Conservation (phyloP, 2,113 vertebrate genomes). For the Aegotheles bennettii region DNA sequence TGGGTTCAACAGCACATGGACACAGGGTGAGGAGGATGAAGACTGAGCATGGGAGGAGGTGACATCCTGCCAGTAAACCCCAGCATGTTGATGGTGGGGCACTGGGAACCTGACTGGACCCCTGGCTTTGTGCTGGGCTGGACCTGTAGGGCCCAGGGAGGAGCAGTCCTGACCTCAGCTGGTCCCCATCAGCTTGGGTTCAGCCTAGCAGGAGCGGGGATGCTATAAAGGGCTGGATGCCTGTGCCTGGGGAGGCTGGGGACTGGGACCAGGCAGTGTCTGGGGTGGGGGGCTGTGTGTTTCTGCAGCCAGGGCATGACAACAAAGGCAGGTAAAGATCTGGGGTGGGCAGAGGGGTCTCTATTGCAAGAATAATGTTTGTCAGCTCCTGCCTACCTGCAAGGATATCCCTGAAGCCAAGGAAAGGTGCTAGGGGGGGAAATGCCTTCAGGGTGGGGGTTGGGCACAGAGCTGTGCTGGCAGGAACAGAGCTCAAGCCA, state of each 20-base stretch:
- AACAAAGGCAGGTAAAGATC: background rate
- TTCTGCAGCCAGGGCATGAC: rapidly evolving
- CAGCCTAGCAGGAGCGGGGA: background rate
- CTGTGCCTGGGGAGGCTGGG: rapidly evolving
- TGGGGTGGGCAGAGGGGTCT: background rate
- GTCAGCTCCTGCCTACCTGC: background rate
- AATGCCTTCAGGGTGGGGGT: background rate
- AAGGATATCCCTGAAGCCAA: background rate
- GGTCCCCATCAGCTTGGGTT: background rate
- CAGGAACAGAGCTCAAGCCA: background rate
- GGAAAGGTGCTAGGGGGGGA: background rate
- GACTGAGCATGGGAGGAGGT: background rate
- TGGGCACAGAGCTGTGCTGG: background rate
- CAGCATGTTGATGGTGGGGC: background rate
- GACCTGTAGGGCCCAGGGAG: background rate
- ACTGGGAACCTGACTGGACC: background rate
- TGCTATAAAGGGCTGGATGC: background rate
- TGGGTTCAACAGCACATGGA: background rate
- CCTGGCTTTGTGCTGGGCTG: background rate
- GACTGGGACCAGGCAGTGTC: rapidly evolving
- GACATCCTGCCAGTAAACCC: background rate
- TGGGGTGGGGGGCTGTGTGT: rapidly evolving
- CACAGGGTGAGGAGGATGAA: background rate
- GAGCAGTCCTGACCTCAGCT: background rate
- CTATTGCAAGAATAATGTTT: background rate